These are phyloP conservation scores for Eupithecia pulchellata DNA, from an alignment of 2,888 invertebrate species.

Conservation along the genomic window DNA sequence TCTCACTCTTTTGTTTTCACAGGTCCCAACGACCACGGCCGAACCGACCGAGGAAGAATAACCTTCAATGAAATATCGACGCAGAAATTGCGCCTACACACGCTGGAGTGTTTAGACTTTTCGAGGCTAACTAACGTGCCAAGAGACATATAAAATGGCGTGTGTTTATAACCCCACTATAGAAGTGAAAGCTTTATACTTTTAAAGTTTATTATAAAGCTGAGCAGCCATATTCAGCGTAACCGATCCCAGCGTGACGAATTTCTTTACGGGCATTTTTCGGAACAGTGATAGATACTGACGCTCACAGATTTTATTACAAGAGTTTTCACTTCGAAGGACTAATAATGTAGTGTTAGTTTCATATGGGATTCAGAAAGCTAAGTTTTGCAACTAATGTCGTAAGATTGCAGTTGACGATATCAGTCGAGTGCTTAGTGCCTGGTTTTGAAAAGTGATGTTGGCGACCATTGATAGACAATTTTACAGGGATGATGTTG, in stretches of 20 bases:
- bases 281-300: not conserved
- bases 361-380: not conserved
- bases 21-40: constrained; percentile 49
- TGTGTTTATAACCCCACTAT: not conserved
- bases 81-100: constrained; percentile 18
- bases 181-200: constrained; percentile 1
- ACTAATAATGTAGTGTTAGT: not conserved
- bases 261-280: not conserved
- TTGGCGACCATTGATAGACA: constrained; percentile 28
- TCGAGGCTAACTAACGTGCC: constrained; percentile 1
- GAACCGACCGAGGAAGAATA: constrained; percentile 67
- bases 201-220: not conserved
- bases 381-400: not conserved
- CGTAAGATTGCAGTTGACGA: constrained; percentile 7
- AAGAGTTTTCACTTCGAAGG: not conserved
- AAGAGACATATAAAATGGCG: not conserved
- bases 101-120: constrained; percentile 22
- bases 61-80: constrained; percentile 15
- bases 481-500: constrained; percentile 22
- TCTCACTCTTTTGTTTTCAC: not conserved
- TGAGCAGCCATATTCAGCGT: not conserved
- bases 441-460: constrained; percentile 37
- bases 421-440: constrained; percentile 29
- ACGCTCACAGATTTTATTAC: not conserved
- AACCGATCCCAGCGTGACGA: constrained; percentile 1